These are phyloP conservation scores for Steinernema carpocapsae DNA, from an alignment of 2,888 invertebrate species.

Conservation along the genomic window DNA sequence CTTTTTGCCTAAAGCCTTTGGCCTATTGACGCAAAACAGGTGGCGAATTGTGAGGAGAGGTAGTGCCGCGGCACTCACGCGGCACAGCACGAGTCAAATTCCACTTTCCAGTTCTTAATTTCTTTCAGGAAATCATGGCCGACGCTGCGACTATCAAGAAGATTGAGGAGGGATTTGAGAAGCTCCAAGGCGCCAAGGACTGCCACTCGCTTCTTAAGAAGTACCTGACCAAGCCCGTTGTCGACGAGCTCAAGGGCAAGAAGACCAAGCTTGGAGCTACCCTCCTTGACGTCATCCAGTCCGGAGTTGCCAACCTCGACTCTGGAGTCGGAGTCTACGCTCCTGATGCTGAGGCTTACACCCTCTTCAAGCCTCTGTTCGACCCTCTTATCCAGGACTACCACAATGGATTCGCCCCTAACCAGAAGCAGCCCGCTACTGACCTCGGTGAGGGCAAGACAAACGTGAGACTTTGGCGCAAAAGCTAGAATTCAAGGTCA, in stretches of 20 bases:
- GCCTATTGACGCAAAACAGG: too few relatives aligned
- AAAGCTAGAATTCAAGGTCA: background rate
- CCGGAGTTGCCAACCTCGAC: conserved; percentile 89
- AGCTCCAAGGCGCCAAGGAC: conserved; percentile 72
- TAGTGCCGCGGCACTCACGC: too few relatives aligned
- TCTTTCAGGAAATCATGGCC: conserved; percentile 40
- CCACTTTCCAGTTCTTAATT: too few relatives aligned
- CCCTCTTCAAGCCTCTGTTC: conserved; percentile 87
- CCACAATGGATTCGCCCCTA: conserved; percentile 85
- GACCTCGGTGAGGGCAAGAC: conserved; percentile 86
- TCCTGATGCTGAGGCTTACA: conserved; percentile 82
- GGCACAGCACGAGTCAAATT: too few relatives aligned
- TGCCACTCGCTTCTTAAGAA: conserved; percentile 96
- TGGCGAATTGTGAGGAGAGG: too few relatives aligned
- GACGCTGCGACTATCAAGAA: conserved; percentile 48
- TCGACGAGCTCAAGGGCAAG: conserved; percentile 79
- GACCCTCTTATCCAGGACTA: conserved; percentile 91
- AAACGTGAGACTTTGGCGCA: conserved; percentile 67
- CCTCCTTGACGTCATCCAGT: conserved; percentile 85
- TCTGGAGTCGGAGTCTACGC: conserved; percentile 85
- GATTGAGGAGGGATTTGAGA: conserved; percentile 65
- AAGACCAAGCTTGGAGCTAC: conserved; percentile 91
- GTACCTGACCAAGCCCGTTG: conserved; percentile 79
- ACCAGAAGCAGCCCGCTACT: conserved; percentile 89
- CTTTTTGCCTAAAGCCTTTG: too few relatives aligned